These are phyloP conservation scores for Apotomis turbidana DNA, from an alignment of 2,888 invertebrate genomes.

Conservation along the genomic window DNA sequence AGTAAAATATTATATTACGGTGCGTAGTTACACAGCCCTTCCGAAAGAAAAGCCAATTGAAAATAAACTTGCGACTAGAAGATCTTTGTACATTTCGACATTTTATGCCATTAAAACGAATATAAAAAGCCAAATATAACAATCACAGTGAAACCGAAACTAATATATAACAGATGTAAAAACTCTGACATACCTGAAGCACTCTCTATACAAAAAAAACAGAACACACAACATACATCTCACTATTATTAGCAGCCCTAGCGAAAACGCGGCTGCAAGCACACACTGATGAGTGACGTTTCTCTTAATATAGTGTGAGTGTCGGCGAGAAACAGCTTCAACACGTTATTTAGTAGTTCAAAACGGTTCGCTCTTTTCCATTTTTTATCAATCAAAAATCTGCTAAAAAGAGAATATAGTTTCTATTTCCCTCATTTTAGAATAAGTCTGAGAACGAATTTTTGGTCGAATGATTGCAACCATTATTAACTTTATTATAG, in stretches of 20 bases:
- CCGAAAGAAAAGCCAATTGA: background rate
- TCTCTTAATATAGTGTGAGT: constrained; percentile 25
- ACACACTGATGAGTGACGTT: background rate
- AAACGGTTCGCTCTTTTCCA: too few relatives aligned
- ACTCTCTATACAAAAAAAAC: constrained; percentile 25
- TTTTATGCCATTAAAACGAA: constrained; percentile 22
- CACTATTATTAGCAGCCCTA: constrained; percentile 35
- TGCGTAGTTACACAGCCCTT: constrained; percentile 11
- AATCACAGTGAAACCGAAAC: background rate
- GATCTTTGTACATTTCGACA: constrained; percentile 26
- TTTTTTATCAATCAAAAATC: too few relatives aligned
- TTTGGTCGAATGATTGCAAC: background rate
- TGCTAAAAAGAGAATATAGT: too few relatives aligned
- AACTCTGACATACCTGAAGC: constrained; percentile 18
- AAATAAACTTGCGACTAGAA: constrained; percentile 14
- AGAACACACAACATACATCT: constrained; percentile 33
- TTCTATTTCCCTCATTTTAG: too few relatives aligned
- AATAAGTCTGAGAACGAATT: too few relatives aligned
- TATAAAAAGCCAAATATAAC: background rate
- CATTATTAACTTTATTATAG: background rate
- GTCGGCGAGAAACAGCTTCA: constrained; percentile 15
- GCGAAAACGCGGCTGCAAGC: constrained; percentile 6
- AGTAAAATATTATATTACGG: background rate
- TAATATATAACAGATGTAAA: background rate
- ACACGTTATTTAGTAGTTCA: background rate